Percentiles rank a stretch among this genome's conserved stretches.
Evolutionary conservation across 1,140 invertebrate species (phyloP).

Genomic region (Achatina immaculata): DNA sequence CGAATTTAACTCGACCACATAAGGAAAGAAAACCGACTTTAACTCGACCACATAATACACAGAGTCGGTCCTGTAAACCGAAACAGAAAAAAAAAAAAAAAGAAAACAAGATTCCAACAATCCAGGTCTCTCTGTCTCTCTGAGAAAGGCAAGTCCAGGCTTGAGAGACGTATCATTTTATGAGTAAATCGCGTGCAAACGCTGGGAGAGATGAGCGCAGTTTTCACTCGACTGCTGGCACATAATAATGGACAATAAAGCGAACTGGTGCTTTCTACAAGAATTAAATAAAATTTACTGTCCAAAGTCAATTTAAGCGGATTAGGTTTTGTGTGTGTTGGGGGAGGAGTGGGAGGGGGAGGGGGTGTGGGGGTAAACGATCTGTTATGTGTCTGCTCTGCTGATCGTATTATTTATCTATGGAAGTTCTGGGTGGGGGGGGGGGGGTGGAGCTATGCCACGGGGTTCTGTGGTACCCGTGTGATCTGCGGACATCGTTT

Average conservation of each 20-base stretch:
- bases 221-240: no score
- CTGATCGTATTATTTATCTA: not conserved
- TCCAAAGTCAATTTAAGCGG: not conserved
- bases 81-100: no score
- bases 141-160: no score
- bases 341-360: not conserved
- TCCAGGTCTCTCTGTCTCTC: no score
- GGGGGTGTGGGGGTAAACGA: not conserved
- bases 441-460: not conserved
- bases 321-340: not conserved
- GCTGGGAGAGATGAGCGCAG: not conserved
- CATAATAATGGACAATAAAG: conserved; percentile 13
- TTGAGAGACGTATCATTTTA: not conserved
- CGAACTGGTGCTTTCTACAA: no score
- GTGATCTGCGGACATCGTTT: not conserved
- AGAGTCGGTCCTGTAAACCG: no score
- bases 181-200: conserved; percentile 10
- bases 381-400: no score
- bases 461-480: not conserved
- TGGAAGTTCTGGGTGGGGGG: not conserved
- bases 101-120: no score
- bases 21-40: no score
- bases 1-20: no score
- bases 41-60: no score
- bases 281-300: conserved; percentile 21